Base-by-base conservation (phyloP, 2,888 invertebrate genomes). In the Calameuta pallipes region DNA sequence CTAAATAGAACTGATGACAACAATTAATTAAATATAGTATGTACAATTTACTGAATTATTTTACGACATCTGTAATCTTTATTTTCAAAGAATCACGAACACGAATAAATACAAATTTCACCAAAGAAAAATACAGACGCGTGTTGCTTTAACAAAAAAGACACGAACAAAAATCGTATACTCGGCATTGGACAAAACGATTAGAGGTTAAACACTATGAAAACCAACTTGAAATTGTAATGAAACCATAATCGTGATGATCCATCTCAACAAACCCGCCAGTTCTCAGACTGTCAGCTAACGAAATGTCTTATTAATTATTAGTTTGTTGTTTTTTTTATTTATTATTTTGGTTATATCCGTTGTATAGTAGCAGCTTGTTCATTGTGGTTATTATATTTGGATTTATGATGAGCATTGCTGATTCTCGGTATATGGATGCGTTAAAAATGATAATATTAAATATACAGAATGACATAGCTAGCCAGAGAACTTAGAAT, bases 201-300 rank as follows among this genome's bases (percentile, higher is more conserved):
- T 9, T 56, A 56, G 56, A 56, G 56, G 9, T 56, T 2, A 56
- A 56, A 56, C 56, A 56, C 23, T 56, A 56, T 56, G 23, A 56
- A 56, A 56, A 56, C 56, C 56, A 56, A 56, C 23, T 71, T 30
- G 31, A 31, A 71, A 71, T 13, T 71, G 71, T 4, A 34, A 71
- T 33, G 71, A 71, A 71, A 31, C 33, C 33, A 34, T 31, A 33
- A 71, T 34, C 31, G 31, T 71, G 71, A 34, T 71, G 71, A 71
- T 71, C 33, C 31, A 34, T 71, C 33, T 34, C 13, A 71, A 71
- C 71, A 71, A 31, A 71, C 71, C 71, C 71, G 33, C 71, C 71
- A 71, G 33, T 34, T 71, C 33, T 31, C 71, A 71, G 31, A 31
- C 71, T 31, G 71, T 31, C 71, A 31, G 56, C 56, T 56, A 56